Conservation (phyloP, 2,113 vertebrate genomes). For the Microcebus griseorufus region DNA sequence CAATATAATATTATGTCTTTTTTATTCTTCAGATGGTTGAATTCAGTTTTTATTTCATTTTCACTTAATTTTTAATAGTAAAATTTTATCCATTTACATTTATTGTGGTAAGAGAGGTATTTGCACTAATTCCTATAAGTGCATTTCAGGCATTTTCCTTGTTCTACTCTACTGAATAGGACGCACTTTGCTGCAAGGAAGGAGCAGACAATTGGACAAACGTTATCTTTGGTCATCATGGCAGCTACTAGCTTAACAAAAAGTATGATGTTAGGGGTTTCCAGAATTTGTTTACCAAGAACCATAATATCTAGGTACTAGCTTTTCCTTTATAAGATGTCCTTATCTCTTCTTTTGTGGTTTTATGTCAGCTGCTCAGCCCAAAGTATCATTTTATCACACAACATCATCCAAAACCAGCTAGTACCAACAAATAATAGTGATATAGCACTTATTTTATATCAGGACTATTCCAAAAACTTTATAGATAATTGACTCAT, state of each 20-base stretch:
- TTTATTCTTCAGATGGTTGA: not conserved
- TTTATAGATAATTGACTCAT: not conserved
- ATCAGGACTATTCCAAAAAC: not conserved
- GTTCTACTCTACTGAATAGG: not conserved
- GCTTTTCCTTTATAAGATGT: not conserved
- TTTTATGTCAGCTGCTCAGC: not conserved
- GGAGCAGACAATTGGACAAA: not conserved
- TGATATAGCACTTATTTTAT: not conserved
- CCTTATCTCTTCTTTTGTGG: not conserved
- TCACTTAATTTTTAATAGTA: not conserved
- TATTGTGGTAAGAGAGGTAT: not conserved
- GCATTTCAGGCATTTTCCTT: not conserved
- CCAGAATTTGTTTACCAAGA: not conserved
- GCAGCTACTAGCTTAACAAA: not conserved
- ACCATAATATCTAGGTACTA: not conserved
- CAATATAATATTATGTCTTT: not conserved
- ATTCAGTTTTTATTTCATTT: not conserved
- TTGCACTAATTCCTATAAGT: not conserved
- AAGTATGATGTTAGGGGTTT: not conserved
- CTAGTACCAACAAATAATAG: not conserved
- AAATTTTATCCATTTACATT: not conserved
- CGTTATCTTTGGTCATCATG: not conserved
- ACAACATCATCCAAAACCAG: not conserved
- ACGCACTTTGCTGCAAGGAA: not conserved
- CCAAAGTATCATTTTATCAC: not conserved